Percentiles rank a stretch among this genome's conserved stretches.
These are phyloP conservation scores for Temnopleurus reevesii DNA, from an alignment of 53 echinoderm and acorn worm species.

Conservation along the genomic window DNA sequence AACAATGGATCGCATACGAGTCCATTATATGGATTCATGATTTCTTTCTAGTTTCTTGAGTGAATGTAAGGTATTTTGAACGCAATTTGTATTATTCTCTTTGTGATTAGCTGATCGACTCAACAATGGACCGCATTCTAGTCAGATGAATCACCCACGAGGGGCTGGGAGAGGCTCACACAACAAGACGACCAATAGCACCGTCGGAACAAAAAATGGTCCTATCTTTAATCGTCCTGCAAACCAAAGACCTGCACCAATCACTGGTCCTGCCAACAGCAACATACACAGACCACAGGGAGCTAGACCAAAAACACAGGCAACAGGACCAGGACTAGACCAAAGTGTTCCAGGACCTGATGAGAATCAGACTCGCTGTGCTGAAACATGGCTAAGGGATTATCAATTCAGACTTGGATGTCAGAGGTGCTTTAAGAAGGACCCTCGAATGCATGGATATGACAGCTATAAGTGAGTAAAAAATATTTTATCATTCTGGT, in stretches of 20 bases:
- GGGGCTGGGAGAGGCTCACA: not conserved
- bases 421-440: not conserved
- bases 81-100: too few species aligned
- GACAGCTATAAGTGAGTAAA: conserved; percentile 17
- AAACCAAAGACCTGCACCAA: not conserved
- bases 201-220: not conserved
- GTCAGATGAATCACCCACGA: not conserved
- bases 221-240: not conserved
- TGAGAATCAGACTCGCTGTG: not conserved
- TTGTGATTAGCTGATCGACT: too few species aligned
- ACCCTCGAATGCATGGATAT: not conserved
- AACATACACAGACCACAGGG: not conserved
- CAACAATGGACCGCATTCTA: too few species aligned
- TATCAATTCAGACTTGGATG: conserved; percentile 2
- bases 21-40: too few species aligned
- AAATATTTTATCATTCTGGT: too few species aligned
- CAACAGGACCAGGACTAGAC: not conserved
- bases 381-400: not conserved
- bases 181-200: not conserved
- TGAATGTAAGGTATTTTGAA: too few species aligned
- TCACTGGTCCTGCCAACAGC: not conserved
- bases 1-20: too few species aligned
- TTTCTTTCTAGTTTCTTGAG: too few species aligned
- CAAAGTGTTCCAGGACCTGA: not conserved
- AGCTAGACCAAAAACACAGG: not conserved